Conservation (phyloP, 2,113 vertebrate species). For the Rhynchopsitta pachyrhyncha region DNA sequence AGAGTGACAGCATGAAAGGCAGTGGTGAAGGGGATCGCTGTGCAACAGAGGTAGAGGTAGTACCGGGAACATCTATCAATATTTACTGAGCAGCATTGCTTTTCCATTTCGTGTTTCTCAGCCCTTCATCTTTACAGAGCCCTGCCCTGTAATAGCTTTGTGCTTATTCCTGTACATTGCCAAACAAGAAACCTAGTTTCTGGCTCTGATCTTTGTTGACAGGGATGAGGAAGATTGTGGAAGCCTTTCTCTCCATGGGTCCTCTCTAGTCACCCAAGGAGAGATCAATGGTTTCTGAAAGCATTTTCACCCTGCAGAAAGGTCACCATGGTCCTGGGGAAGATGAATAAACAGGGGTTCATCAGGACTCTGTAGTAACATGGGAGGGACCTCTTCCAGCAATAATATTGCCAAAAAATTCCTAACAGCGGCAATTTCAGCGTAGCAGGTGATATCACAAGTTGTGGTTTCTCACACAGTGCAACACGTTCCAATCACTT, state of each 20-base stretch:
- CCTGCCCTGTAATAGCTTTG: slow-evolving; percentile 24
- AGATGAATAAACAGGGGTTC: background rate
- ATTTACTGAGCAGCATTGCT: slow-evolving; percentile 52
- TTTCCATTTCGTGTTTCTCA: slow-evolving; percentile 37
- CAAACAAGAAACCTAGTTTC: slow-evolving; percentile 2
- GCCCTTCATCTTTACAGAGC: slow-evolving; percentile 9
- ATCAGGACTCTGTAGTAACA: background rate
- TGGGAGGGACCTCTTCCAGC: background rate
- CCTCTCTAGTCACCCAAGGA: background rate
- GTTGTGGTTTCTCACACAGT: background rate
- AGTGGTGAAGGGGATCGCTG: background rate
- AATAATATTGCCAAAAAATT: background rate
- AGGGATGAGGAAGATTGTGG: slow-evolving; percentile 15
- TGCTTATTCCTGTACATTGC: background rate
- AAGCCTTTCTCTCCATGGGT: slow-evolving; percentile 22
- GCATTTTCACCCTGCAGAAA: slow-evolving; percentile 38
- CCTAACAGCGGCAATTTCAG: background rate
- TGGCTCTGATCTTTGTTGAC: slow-evolving; percentile 40
- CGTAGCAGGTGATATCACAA: background rate
- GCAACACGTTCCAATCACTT: background rate
- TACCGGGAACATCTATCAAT: slow-evolving; percentile 45
- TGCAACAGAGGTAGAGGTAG: background rate
- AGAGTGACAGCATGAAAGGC: slow-evolving; percentile 6
- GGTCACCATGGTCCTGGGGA: slow-evolving; percentile 38
- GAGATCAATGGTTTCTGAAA: slow-evolving; percentile 52